Conservation (phyloP, 2,113 vertebrate species). For the Phrynosoma platyrhinos region DNA sequence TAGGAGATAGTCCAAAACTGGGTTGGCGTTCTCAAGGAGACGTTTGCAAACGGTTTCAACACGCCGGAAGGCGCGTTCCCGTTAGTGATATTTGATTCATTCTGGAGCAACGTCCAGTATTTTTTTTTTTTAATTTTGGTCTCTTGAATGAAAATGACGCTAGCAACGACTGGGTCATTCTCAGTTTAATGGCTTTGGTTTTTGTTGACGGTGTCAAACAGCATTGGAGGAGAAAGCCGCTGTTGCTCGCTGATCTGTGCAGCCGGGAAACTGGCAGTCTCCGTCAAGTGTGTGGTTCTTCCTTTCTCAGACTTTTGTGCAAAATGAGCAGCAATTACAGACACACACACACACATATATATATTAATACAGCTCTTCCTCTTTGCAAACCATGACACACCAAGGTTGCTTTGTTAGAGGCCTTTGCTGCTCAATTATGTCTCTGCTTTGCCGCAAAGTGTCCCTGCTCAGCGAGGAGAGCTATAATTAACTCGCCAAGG, state of each 20-base stretch:
- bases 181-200: not conserved
- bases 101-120: not conserved
- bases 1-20: too few species aligned
- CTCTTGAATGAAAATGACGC: not conserved
- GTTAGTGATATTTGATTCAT: not conserved
- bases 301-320: not conserved
- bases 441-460: conserved; percentile 67
- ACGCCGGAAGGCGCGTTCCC: not conserved
- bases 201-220: not conserved
- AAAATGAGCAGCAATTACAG: not conserved
- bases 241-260: not conserved
- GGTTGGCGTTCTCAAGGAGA: too few species aligned
- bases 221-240: not conserved
- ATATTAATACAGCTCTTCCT: not conserved
- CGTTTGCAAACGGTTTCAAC: too few species aligned
- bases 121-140: not conserved
- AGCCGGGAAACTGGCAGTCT: not conserved
- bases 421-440: conserved; percentile 62
- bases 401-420: conserved; percentile 62
- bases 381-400: conserved; percentile 1
- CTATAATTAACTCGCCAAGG: conserved; percentile 86
- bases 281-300: not conserved
- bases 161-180: not conserved
- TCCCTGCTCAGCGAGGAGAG: conserved; percentile 74
- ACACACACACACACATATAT: not conserved